phyloP scores from a whole-genome alignment of 2,113 vertebrate genomes.

The Hydrochoerus hydrochaeris region DNA sequence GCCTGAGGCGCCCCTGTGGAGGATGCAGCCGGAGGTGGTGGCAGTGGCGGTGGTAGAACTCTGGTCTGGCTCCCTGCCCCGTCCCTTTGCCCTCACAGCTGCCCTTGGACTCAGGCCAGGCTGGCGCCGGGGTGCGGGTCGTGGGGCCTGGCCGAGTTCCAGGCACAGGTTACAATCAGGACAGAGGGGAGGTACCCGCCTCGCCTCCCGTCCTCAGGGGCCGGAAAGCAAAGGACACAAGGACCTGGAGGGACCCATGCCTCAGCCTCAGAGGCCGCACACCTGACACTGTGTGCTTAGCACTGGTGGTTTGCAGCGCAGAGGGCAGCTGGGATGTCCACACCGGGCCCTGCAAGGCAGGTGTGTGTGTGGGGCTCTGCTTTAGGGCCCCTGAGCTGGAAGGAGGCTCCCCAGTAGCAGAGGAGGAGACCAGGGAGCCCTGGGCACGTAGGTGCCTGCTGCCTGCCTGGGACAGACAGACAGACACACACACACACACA shows the following conservation, averaged over 20 bases:
- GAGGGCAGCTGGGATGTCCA: neutral
- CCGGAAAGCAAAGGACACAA: neutral
- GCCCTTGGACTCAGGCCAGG: neutral
- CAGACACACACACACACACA: rapidly evolving
- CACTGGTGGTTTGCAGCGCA: neutral
- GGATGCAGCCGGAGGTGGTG: too few species aligned
- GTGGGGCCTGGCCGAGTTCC: neutral
- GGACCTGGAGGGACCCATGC: neutral
- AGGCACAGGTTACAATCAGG: neutral
- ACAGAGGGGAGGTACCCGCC: neutral
- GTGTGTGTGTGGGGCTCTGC: neutral
- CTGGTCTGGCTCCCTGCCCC: neutral
- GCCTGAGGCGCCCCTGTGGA: neutral
- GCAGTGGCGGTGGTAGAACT: too few species aligned
- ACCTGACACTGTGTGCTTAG: neutral
- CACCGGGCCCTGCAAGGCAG: rapidly evolving
- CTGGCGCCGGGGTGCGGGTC: neutral
- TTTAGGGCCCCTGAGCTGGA: neutral
- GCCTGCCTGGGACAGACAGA: neutral
- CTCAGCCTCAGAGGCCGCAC: neutral
- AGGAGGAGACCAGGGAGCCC: neutral
- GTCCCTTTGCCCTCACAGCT: neutral
- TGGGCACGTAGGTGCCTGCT: neutral
- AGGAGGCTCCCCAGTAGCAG: neutral
- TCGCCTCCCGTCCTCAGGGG: neutral